Evolutionary conservation across 2,888 invertebrate genomes (phyloP).

Genomic region (Orthonevra nobilis): DNA sequence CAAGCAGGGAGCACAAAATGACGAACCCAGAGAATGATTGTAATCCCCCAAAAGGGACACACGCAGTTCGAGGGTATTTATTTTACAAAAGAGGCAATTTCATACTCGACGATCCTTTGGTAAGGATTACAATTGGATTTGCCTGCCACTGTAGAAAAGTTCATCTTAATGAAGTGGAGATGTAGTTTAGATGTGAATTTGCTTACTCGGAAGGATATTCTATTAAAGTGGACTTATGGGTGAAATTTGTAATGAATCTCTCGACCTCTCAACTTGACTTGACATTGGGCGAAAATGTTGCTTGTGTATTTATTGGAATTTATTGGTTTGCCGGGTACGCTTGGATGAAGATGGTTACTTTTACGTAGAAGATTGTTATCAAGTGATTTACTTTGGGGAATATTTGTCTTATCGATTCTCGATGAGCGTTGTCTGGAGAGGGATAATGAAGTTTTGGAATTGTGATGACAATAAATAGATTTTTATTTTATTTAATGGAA

Average conservation of each 20-base stretch:
- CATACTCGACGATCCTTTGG: neutral
- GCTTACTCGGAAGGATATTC: neutral
- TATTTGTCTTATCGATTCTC: too few species aligned
- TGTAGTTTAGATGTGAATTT: conserved; percentile 1
- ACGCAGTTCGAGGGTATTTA: neutral
- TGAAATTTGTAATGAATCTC: conserved; percentile 7
- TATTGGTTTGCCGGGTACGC: too few species aligned
- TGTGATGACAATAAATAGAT: too few species aligned
- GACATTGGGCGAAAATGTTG: neutral
- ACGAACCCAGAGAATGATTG: neutral
- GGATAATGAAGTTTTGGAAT: too few species aligned
- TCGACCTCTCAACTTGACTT: neutral
- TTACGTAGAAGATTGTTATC: too few species aligned
- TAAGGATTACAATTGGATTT: conserved; percentile 24
- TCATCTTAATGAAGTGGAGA: conserved; percentile 1
- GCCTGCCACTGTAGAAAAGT: neutral
- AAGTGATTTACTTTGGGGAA: too few species aligned
- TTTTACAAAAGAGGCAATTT: conserved; percentile 11
- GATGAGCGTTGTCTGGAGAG: too few species aligned
- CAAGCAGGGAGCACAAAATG: neutral
- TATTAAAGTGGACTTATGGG: conserved; percentile 1
- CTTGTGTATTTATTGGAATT: conserved; percentile 9
- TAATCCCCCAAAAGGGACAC: conserved; percentile 3
- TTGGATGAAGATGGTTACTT: too few species aligned
- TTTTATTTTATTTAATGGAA: too few species aligned